Conservation (phyloP, 1,140 invertebrate genomes). For the Euura lappo region DNA sequence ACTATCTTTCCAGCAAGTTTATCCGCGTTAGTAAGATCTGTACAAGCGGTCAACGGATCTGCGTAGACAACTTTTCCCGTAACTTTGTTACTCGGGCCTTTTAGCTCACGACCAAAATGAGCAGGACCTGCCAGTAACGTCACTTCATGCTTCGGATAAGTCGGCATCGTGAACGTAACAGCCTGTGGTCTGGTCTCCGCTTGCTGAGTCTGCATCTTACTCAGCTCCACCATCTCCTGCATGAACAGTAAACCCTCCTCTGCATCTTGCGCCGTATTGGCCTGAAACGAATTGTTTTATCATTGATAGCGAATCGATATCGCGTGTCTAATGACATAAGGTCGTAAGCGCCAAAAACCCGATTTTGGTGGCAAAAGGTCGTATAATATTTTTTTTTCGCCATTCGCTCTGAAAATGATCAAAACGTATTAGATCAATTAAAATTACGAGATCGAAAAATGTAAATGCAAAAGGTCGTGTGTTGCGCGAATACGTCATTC, state of each 20-base stretch:
- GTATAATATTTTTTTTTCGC: too few species aligned
- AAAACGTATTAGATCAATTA: too few species aligned
- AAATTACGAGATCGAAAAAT: too few species aligned
- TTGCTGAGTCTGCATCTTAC: slow-evolving; percentile 72
- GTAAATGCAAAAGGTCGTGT: too few species aligned
- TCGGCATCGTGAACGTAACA: slow-evolving; percentile 60
- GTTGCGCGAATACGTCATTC: too few species aligned
- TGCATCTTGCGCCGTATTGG: slow-evolving; percentile 82
- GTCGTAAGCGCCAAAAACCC: too few species aligned
- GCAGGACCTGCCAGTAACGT: slow-evolving; percentile 82
- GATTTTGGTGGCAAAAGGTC: too few species aligned
- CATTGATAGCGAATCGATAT: not conserved
- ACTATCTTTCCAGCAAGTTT: slow-evolving; percentile 78
- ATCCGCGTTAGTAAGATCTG: slow-evolving; percentile 66
- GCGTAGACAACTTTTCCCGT: slow-evolving; percentile 69
- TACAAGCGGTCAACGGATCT: slow-evolving; percentile 75
- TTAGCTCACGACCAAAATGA: slow-evolving; percentile 86
- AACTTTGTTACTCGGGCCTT: slow-evolving; percentile 63
- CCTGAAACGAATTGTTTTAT: slow-evolving; percentile 63
- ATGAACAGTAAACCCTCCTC: slow-evolving; percentile 94
- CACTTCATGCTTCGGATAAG: slow-evolving; percentile 50
- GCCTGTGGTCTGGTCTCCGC: slow-evolving; percentile 66
- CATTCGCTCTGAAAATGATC: too few species aligned
- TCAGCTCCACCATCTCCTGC: slow-evolving; percentile 95
- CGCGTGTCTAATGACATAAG: too few species aligned